These are phyloP conservation scores for Trichomycterus rosablanca DNA, from an alignment of 2,113 vertebrate genomes.

Conservation along the genomic window DNA sequence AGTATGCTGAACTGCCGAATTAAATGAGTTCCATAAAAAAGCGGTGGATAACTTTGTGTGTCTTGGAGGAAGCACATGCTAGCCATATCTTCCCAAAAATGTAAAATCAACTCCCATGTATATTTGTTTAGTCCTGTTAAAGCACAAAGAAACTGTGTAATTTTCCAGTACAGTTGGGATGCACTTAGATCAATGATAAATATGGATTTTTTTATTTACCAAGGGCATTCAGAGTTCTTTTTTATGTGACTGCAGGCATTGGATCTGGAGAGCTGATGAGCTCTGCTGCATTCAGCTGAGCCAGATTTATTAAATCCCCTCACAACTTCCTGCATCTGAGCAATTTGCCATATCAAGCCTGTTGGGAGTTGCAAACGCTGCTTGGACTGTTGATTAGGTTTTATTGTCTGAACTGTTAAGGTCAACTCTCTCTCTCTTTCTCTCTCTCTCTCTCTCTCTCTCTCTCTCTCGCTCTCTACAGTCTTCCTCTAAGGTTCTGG, in stretches of 20 bases:
- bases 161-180: neutral
- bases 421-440: slow-evolving; percentile 1
- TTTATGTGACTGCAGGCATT: neutral
- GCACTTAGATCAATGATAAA: neutral
- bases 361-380: slow-evolving; percentile 7
- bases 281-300: slow-evolving; percentile 9
- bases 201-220: no score
- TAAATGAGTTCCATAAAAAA: no score
- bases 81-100: no score
- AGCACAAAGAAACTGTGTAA: slow-evolving; percentile 1
- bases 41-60: no score
- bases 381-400: slow-evolving; percentile 16
- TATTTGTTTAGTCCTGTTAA: slow-evolving; percentile 12
- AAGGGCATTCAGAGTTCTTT: no score
- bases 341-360: slow-evolving; percentile 9
- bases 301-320: slow-evolving; percentile 12
- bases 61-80: no score
- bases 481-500: slow-evolving; percentile 94
- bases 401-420: slow-evolving; percentile 2
- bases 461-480: slow-evolving; percentile 53
- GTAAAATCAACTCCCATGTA: neutral
- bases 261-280: slow-evolving; percentile 8
- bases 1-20: no score
- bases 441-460: neutral
- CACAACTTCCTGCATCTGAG: slow-evolving; percentile 18